Conservation (phyloP, 2,888 invertebrate genomes). For the Kryphioiulus occultus region DNA sequence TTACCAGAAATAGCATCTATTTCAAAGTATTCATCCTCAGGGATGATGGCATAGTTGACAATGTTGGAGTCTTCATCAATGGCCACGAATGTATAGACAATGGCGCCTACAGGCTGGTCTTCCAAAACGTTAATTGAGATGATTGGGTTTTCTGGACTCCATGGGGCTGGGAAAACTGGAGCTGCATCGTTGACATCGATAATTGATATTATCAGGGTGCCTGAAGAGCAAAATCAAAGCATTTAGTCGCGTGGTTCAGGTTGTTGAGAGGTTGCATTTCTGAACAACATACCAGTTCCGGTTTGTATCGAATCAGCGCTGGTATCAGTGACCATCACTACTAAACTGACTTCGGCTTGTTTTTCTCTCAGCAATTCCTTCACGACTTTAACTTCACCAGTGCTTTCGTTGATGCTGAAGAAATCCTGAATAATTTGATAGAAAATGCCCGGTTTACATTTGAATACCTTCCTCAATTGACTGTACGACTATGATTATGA, state of each 20-base stretch:
- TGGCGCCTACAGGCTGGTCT: slow-evolving; percentile 80
- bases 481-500: background rate
- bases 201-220: slow-evolving; percentile 70
- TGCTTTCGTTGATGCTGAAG: slow-evolving; percentile 64
- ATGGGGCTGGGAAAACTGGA: slow-evolving; percentile 74
- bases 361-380: slow-evolving; percentile 71
- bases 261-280: background rate
- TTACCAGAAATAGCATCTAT: slow-evolving; percentile 83
- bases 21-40: slow-evolving; percentile 77
- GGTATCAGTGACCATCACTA: slow-evolving; percentile 80
- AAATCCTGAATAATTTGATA: slow-evolving; percentile 18
- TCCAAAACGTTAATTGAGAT: slow-evolving; percentile 76
- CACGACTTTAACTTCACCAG: slow-evolving; percentile 71
- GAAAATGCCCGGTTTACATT: background rate
- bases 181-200: slow-evolving; percentile 70
- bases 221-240: slow-evolving; percentile 61
- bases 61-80: slow-evolving; percentile 83
- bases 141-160: slow-evolving; percentile 72
- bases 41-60: slow-evolving; percentile 73
- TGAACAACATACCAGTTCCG: slow-evolving; percentile 70
- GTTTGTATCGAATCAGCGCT: slow-evolving; percentile 80
- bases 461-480: too few relatives aligned
- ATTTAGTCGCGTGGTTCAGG: background rate
- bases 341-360: slow-evolving; percentile 78
- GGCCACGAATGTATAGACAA: slow-evolving; percentile 78